phyloP scores from a whole-genome alignment of 2,113 vertebrate genomes.

The Phasianus colchicus region DNA sequence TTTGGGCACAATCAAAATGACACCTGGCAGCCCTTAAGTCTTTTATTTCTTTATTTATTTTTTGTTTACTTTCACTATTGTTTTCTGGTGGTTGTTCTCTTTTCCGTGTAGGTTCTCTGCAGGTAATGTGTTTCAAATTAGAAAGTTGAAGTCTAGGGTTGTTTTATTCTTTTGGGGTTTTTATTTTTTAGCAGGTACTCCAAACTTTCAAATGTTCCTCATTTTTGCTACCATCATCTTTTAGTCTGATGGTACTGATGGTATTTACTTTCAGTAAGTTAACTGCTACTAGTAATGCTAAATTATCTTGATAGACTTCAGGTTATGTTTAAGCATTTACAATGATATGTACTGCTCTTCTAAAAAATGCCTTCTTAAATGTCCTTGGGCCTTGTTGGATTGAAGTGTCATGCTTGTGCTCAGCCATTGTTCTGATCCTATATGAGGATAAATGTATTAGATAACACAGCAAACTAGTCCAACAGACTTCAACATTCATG shows the following conservation, averaged over 20 bases:
- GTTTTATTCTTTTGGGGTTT: not conserved
- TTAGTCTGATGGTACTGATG: not conserved
- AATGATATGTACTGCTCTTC: not conserved
- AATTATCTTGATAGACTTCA: not conserved
- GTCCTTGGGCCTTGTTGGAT: not conserved
- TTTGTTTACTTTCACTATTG: not conserved
- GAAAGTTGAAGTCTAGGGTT: not conserved
- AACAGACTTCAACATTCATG: not conserved
- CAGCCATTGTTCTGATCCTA: not conserved
- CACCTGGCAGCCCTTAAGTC: not conserved
- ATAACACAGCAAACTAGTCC: not conserved
- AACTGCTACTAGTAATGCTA: not conserved
- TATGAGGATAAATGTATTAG: not conserved
- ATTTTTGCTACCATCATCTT: not conserved
- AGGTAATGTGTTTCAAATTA: not conserved
- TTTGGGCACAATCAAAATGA: not conserved
- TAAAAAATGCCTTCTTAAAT: not conserved
- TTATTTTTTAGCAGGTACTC: not conserved
- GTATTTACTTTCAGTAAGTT: not conserved
- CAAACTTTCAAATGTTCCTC: not conserved
- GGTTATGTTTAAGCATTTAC: not conserved
- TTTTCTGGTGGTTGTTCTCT: not conserved
- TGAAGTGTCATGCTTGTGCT: not conserved
- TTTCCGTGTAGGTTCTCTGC: not conserved
- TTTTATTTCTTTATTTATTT: not conserved